Evolutionary conservation across 1,140 invertebrate species (phyloP).

Genomic region (Drosophila carrolli): DNA sequence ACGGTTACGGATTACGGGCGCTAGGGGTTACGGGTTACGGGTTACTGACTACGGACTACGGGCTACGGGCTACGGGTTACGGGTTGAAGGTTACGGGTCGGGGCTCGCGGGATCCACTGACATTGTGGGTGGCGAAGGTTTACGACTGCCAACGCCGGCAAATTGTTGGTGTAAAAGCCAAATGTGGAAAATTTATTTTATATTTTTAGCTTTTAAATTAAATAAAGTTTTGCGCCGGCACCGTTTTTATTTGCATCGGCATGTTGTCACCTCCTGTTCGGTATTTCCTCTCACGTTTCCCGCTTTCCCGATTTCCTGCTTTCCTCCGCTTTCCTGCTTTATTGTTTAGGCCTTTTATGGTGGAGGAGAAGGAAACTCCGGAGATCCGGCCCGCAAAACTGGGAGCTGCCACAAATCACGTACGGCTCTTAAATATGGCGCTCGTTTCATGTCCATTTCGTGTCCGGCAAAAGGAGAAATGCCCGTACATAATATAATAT

Average conservation of each 20-base stretch:
- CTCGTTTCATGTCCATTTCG: conserved; percentile 70
- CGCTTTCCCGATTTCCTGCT: conserved; percentile 15
- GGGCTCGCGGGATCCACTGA: conserved; percentile 6
- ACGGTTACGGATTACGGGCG: conserved; percentile 51
- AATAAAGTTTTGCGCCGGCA: conserved; percentile 65
- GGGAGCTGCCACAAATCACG: conserved; percentile 65
- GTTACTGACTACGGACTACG: conserved; percentile 35
- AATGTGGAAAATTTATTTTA: conserved; percentile 81
- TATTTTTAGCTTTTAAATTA: conserved; percentile 78
- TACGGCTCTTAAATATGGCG: conserved; percentile 75
- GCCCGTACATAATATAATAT: conserved; percentile 53
- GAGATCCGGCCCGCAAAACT: neutral
- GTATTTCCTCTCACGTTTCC: conserved; percentile 69
- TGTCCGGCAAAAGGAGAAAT: conserved; percentile 58
- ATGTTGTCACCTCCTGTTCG: conserved; percentile 65
- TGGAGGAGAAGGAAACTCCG: too few relatives aligned
- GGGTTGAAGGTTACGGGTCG: conserved; percentile 22
- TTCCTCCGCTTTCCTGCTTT: conserved; percentile 23
- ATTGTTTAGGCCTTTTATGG: conserved; percentile 75
- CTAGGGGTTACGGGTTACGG: conserved; percentile 47
- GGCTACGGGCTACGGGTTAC: conserved; percentile 29
- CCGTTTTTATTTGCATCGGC: conserved; percentile 72
- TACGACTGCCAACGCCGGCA: conserved; percentile 62
- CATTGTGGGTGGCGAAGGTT: conserved; percentile 40
- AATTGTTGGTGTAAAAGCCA: conserved; percentile 81